These are phyloP conservation scores for Silurus meridionalis DNA, from an alignment of 2,113 vertebrate genomes.

Conservation along the genomic window DNA sequence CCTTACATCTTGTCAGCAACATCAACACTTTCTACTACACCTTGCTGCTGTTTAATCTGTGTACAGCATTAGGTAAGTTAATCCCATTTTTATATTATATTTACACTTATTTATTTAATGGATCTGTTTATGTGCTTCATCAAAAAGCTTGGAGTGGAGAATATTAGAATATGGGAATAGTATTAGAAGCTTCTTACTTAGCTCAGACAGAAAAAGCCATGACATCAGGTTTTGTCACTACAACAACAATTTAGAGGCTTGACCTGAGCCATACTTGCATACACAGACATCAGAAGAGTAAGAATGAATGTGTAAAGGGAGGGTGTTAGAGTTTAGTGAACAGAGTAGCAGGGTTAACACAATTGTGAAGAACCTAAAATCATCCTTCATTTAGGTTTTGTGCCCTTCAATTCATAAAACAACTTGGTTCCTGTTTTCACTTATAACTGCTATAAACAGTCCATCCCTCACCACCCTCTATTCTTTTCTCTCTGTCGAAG, in stretches of 20 bases:
- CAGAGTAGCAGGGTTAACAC: not conserved
- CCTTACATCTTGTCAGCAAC: slow-evolving; percentile 87
- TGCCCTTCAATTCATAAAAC: not conserved
- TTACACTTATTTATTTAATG: not conserved
- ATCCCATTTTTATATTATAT: not conserved
- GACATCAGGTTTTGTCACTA: not conserved
- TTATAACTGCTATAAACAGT: not conserved
- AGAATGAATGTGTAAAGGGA: not conserved
- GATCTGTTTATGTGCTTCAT: not conserved
- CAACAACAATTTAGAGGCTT: not conserved
- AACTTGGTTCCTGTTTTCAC: not conserved
- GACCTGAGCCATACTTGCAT: not conserved
- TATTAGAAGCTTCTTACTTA: not conserved
- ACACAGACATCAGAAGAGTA: not conserved
- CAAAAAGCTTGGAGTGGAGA: not conserved
- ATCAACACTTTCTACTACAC: slow-evolving; percentile 83
- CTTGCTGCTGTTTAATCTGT: slow-evolving; percentile 85
- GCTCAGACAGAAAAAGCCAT: no score
- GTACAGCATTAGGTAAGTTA: slow-evolving; percentile 86
- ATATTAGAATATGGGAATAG: no score
- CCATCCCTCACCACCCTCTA: not conserved
- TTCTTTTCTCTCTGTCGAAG: not conserved
- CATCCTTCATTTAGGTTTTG: not conserved
- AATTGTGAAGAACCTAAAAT: not conserved
- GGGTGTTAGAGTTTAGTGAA: not conserved